Evolutionary conservation across 1,140 invertebrate species (phyloP), one percentile per base, ranked within the genome.

Genomic region (Cherax destructor): DNA sequence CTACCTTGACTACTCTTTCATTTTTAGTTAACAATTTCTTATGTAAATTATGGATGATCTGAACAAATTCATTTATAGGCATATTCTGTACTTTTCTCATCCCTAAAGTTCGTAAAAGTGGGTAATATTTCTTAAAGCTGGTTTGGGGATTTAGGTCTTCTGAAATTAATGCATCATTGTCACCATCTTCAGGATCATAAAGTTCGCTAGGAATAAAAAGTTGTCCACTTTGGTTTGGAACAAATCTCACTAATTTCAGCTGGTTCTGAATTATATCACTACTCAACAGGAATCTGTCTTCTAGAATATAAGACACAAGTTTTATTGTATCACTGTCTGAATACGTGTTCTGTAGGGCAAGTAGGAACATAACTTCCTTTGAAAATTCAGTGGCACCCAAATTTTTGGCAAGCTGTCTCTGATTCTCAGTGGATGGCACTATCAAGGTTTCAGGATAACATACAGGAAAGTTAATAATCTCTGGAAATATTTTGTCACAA

Each of bases 161-260:
- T n/a, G 77, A 77, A 69, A 81, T 69, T 3, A 88, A 52, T n/a
- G 78, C 86, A 52, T 72, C 61, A 50, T 10, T 50, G 47, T 88
- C 78, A 16, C 21, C 18, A 50, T 88, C 86, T 10, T 88, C 86
- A 9, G 86, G 86, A 59, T 88, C 86, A 74, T 81, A 88, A 24
- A 81, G 21, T 49, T 88, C 56, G 13, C 59, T 3, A 6, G 86
- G 86, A 16, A 61, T 21, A 7, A 49, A 56, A 21, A 81, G 65
- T 49, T 16, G 69, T 16, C 79, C 78, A 24, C 9, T 72, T 16
- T 49, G 24, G 49, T 69, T 50, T 21, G 78, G 30, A 30, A 88
- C 86, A 88, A 80, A 88, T 41, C 47, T n/a, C 11, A 65, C 11
- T 5, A 65, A 47, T 69, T 69, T 49, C 16, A 88, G 78, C 24